Base-by-base conservation (phyloP, 2,113 vertebrate species). In the Peucedramus taeniatus region DNA sequence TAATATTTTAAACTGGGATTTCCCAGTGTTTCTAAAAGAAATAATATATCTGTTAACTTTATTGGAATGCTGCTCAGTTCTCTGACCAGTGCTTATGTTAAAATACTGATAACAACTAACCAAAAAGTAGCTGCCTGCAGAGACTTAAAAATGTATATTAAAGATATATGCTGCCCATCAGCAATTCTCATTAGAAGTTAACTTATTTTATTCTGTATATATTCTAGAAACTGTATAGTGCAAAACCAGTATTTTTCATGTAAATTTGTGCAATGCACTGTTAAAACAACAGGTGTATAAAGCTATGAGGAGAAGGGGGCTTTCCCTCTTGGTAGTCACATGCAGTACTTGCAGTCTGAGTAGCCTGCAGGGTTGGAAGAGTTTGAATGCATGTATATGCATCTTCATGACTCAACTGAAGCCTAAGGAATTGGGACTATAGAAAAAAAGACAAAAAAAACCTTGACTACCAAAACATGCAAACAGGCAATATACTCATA, bases 141-240 rank as follows among this genome's bases (percentile, higher is more conserved):
- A 99, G 98, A 99, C 98, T 99, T 98, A 98, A 97, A 98, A 97
- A 95, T 98, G 98, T 98, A 98, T 98, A 98, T 97, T 98, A 98
- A 97, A 98, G 97, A 96, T 96, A 96, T 97, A 95, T 97, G 97
- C 98, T 99, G 98, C 98, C 98, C 96, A 97, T 98, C 98, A 98
- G 98, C 99, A 98, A 97, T 97, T 98, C 98, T 98, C 98, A 97
- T 97, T 98, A 99, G 98, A 96, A 98, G 98, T 98, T 99, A 99
- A 99, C 99, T 99, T 99, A 99, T 99, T 99, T 99, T 99, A 99
- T 98, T 99, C 99, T 99, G 98, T 99, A 99, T 98, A 99, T 99
- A 99, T 99, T 99, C 98, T 99, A 99, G 98, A 99, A 98, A 97
- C 94, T 99, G 98, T 99, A 99, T 98, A 99, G 99, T 98, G 98